Evolutionary conservation across 2,888 invertebrate species (phyloP).

Genomic region (Smittia aterrima): DNA sequence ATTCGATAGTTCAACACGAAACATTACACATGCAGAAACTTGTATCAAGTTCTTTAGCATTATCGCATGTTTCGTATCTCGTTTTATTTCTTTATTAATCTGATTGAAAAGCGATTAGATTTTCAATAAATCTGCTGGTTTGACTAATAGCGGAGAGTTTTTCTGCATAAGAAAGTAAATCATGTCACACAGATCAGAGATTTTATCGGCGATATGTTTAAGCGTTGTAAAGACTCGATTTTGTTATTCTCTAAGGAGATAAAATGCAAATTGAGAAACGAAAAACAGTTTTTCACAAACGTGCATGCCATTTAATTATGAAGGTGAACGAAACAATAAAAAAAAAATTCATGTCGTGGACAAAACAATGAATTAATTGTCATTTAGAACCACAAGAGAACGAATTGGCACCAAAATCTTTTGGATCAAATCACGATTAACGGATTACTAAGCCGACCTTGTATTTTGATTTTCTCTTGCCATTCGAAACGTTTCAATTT

Average conservation of each 20-base stretch:
- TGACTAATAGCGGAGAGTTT: slow-evolving; percentile 8
- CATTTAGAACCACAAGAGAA: slow-evolving; percentile 3
- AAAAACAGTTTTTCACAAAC: background rate
- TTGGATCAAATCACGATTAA: background rate
- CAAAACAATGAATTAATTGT: slow-evolving; percentile 23
- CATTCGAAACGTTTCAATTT: slow-evolving; percentile 5
- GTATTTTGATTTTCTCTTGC: background rate
- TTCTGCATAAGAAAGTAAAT: slow-evolving; percentile 14
- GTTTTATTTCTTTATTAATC: background rate
- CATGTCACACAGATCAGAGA: slow-evolving; percentile 15
- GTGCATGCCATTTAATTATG: background rate
- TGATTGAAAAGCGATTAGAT: slow-evolving; percentile 1
- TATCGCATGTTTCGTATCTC: background rate
- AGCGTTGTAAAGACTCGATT: slow-evolving; percentile 1
- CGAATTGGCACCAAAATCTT: background rate
- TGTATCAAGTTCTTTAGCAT: background rate
- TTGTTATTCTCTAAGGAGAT: background rate
- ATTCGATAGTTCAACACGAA: background rate
- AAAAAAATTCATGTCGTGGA: background rate
- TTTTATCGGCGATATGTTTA: slow-evolving; percentile 2
- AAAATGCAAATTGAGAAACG: background rate
- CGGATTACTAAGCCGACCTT: background rate
- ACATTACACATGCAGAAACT: background rate
- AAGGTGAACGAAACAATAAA: background rate
- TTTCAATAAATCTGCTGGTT: background rate